These are phyloP conservation scores for Echinops telfairi DNA, from an alignment of 2,113 vertebrate genomes.

Conservation along the genomic window DNA sequence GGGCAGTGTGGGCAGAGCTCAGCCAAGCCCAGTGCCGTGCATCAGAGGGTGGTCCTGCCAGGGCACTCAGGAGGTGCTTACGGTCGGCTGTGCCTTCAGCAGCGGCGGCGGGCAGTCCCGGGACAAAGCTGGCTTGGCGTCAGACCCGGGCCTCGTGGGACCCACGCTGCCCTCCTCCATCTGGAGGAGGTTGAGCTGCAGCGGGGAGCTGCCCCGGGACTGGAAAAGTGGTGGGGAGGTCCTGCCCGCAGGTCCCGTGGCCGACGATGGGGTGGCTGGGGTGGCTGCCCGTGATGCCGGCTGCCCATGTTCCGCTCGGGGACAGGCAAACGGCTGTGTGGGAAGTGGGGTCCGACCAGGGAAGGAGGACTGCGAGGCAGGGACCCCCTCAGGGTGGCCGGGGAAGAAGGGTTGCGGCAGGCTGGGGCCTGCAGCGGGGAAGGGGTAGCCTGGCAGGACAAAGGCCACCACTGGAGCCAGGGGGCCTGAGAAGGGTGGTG, in stretches of 20 bases:
- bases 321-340: slow-evolving; percentile 62
- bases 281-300: slow-evolving; percentile 86
- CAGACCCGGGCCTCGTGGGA: slow-evolving; percentile 41
- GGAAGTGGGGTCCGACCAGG: slow-evolving; percentile 86
- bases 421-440: slow-evolving; percentile 84
- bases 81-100: slow-evolving; percentile 83
- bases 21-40: no score
- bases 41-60: no score
- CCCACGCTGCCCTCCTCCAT: slow-evolving; percentile 90
- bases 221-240: slow-evolving; percentile 92
- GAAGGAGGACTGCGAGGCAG: slow-evolving; percentile 86
- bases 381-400: slow-evolving; percentile 84
- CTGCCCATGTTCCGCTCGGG: slow-evolving; percentile 80
- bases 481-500: slow-evolving; percentile 86
- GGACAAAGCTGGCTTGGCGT: slow-evolving; percentile 64
- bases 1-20: no score
- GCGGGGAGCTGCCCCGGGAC: slow-evolving; percentile 95
- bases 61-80: slow-evolving; percentile 78
- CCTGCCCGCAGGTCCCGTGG: slow-evolving; percentile 80
- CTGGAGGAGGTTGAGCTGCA: slow-evolving; percentile 96
- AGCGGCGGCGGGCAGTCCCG: slow-evolving; percentile 61
- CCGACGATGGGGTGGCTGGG: slow-evolving; percentile 86
- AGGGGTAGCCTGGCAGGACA: slow-evolving; percentile 92
- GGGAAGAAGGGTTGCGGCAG: slow-evolving; percentile 87
- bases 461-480: slow-evolving; percentile 92